A percentile compares a stretch with the other conserved stretches of the same genome.
Evolutionary conservation across 1,140 invertebrate species (phyloP).

Genomic region (Atopsyche davidsoni): DNA sequence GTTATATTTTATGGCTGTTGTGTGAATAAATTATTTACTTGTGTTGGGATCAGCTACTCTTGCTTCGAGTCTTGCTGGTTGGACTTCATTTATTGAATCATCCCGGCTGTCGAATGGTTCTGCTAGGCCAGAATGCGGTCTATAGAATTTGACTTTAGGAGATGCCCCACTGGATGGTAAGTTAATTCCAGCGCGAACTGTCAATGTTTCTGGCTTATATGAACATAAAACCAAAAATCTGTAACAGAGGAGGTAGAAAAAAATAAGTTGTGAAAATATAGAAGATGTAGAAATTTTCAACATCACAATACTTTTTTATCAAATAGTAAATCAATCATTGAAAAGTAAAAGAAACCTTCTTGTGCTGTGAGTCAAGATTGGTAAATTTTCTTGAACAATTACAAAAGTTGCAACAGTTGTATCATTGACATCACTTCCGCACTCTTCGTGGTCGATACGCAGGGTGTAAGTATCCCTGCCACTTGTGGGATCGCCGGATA

Average conservation of each 20-base stretch:
- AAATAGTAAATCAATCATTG: background rate
- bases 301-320: background rate
- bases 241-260: too few relatives aligned
- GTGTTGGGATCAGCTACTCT: constrained; percentile 37
- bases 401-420: constrained; percentile 72
- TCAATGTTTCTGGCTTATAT: constrained; percentile 71
- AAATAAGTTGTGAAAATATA: constrained; percentile 2
- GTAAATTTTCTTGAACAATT: constrained; percentile 72
- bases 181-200: constrained; percentile 66
- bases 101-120: constrained; percentile 42
- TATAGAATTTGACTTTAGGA: constrained; percentile 39
- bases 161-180: constrained; percentile 51
- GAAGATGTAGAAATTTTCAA: too few relatives aligned
- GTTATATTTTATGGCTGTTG: too few relatives aligned
- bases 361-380: constrained; percentile 74
- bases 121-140: constrained; percentile 38
- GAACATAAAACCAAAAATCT: constrained; percentile 71
- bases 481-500: constrained; percentile 58
- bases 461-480: constrained; percentile 63
- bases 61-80: constrained; percentile 43
- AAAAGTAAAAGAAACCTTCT: constrained; percentile 47
- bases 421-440: constrained; percentile 66
- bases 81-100: constrained; percentile 41
- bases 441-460: constrained; percentile 65
- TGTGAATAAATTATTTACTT: constrained; percentile 31